Base-by-base conservation (phyloP, 2,888 invertebrate species). In the Gisinianus flammeolus region DNA sequence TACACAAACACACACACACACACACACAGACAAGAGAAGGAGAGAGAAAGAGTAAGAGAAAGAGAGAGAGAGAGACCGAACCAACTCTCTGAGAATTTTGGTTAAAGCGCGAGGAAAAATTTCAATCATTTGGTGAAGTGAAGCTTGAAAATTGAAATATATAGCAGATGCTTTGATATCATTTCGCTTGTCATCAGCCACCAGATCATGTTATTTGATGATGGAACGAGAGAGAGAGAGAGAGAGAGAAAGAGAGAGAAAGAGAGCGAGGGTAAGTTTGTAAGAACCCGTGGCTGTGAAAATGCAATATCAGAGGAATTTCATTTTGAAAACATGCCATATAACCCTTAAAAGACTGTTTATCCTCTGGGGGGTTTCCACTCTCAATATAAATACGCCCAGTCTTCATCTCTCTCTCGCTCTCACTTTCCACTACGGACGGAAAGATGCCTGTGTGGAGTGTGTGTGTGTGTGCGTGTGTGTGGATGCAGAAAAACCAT, bases 131-230 rank as follows among this genome's bases (percentile, higher is more conserved):
- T 82, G 82, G 85, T 85, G 84, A 85, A 85, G 84, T 85, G 81
- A 83, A 84, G 85, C 85, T 83, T 84, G 85, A 85, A 85, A 85
- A 85, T 85, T 85, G 85, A 85, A 85, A 85, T 84, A 83, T 84
- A 85, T 84, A 84, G 80, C 85, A 85, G 85, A 85, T 85, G 85
- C 84, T 85, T 85, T 85, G 84, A 85, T 85, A 85, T 85, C 85
- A 85, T 85, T 85, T 85, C 83, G 80, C 82, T 85, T 84, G 85
- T 84, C 84, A 84, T 84, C 85, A 84, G 82, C 85, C 83, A 82
- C 81, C 82, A 84, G 83, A 84, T 84, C 83, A 83, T 83, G 84
- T 83, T 84, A 84, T 84, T 84, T 84, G 84, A 84, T 84, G 83
- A 83, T 33, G 64, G 35, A 64, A 33, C 26, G 54, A 24, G 52